These are phyloP conservation scores for Drosophila grimshawi DNA, from an alignment of 1,140 invertebrate genomes.

Conservation along the genomic window DNA sequence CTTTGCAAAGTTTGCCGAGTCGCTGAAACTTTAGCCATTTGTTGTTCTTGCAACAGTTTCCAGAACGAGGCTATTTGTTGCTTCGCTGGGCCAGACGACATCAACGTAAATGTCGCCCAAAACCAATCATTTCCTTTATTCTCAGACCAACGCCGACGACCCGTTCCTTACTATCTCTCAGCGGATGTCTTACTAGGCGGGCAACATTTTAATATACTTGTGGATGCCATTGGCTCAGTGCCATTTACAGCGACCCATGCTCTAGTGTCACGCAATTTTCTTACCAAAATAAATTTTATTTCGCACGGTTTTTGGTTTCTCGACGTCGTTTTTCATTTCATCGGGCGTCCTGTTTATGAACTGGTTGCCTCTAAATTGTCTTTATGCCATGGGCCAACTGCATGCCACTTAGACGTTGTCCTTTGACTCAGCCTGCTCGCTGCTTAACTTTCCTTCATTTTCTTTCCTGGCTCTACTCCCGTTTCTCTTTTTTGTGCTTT, in stretches of 20 bases:
- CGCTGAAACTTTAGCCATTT: constrained; percentile 71
- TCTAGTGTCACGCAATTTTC: constrained; percentile 70
- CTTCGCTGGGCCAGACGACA: constrained; percentile 65
- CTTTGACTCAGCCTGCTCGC: constrained; percentile 53
- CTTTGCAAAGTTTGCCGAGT: constrained; percentile 60
- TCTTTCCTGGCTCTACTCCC: neutral
- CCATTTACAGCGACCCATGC: constrained; percentile 44
- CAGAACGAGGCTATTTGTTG: constrained; percentile 68
- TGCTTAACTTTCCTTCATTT: constrained; percentile 14
- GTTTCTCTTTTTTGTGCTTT: too few relatives aligned
- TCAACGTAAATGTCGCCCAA: constrained; percentile 55
- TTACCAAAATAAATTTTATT: constrained; percentile 75
- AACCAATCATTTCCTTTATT: constrained; percentile 70
- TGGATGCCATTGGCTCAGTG: constrained; percentile 67
- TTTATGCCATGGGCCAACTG: constrained; percentile 65
- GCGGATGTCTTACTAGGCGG: constrained; percentile 50
- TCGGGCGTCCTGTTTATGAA: constrained; percentile 72
- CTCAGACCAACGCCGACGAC: constrained; percentile 15
- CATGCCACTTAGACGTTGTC: constrained; percentile 58
- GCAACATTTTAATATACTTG: constrained; percentile 73
- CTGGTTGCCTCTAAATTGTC: constrained; percentile 73
- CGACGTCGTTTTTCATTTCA: constrained; percentile 65
- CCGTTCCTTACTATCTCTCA: constrained; percentile 26
- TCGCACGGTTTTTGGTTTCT: constrained; percentile 48
- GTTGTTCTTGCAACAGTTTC: constrained; percentile 60